Percentiles rank a stretch among this genome's conserved stretches.
Conservation (phyloP, 2,113 vertebrate genomes). For the Parus major region DNA sequence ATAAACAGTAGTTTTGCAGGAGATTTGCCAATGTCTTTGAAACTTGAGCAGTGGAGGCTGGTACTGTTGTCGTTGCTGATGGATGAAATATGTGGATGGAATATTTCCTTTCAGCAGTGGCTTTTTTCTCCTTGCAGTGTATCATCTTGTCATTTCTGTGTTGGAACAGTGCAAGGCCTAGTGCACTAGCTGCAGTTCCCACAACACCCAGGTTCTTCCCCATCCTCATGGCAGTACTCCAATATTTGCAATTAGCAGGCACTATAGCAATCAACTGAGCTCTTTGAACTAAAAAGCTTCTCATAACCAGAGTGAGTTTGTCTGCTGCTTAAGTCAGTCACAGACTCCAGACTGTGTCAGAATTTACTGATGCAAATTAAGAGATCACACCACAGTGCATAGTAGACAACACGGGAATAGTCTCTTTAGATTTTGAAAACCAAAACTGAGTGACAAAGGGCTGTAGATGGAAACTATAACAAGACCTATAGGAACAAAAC, state of each 20-base stretch:
- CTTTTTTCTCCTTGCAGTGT: neutral
- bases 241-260: neutral
- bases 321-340: neutral
- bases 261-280: neutral
- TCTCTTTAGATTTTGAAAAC: neutral
- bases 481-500: neutral
- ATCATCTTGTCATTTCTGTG: neutral
- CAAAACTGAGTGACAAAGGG: neutral
- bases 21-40: neutral
- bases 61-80: neutral
- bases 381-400: neutral
- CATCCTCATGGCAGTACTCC: rapidly evolving
- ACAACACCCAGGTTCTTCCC: neutral
- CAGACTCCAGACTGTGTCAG: neutral
- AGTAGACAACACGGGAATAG: neutral
- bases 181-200: neutral
- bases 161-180: neutral
- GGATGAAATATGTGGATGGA: neutral
- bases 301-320: neutral
- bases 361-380: constrained; percentile 7
- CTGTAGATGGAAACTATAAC: neutral
- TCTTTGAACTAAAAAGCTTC: neutral
- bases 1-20: neutral
- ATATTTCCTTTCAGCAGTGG: neutral
- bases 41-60: neutral